A percentile compares a stretch with the other conserved stretches of the same genome.
Conservation (phyloP, 2,113 vertebrate species). For the Nibea coibor region DNA sequence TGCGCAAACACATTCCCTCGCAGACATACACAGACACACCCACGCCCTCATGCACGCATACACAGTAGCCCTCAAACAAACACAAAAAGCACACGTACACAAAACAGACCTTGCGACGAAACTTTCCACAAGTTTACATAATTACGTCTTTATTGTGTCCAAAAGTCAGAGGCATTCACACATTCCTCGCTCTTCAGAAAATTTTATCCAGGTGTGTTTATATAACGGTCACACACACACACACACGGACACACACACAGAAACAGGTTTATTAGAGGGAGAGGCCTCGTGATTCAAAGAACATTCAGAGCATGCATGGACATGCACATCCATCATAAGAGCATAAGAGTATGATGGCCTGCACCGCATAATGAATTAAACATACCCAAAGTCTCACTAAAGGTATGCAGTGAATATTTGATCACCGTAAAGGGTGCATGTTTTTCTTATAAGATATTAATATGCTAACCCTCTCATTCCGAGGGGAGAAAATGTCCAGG, state of each 20-base stretch:
- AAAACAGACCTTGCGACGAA: conserved; percentile 15
- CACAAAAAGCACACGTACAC: conserved; percentile 10
- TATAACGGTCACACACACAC: conserved; percentile 39
- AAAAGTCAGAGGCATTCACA: conserved; percentile 48
- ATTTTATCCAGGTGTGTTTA: conserved; percentile 75
- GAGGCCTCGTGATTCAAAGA: conserved; percentile 68
- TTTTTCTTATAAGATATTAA: conserved; percentile 77
- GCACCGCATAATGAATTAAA: conserved; percentile 78
- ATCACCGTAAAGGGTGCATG: conserved; percentile 71
- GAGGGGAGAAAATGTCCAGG: conserved; percentile 44
- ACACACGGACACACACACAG: conserved; percentile 58
- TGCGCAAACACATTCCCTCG: conserved; percentile 19
- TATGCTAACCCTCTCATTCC: conserved; percentile 66
- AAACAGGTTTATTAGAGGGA: conserved; percentile 71
- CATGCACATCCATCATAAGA: conserved; percentile 77
- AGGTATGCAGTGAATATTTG: conserved; percentile 82
- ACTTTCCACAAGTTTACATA: conserved; percentile 67
- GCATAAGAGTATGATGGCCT: conserved; percentile 65
- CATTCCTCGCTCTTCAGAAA: conserved; percentile 29
- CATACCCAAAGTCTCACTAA: conserved; percentile 71
- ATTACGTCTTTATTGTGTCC: conserved; percentile 61
- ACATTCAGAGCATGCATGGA: conserved; percentile 71
- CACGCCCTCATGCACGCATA: neutral
- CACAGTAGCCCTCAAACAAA: conserved; percentile 18
- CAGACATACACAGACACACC: conserved; percentile 29